Evolutionary conservation across 2,888 invertebrate genomes (phyloP), one percentile per base, ranked within the genome.

Genomic region (Noctuana brunneofusca): DNA sequence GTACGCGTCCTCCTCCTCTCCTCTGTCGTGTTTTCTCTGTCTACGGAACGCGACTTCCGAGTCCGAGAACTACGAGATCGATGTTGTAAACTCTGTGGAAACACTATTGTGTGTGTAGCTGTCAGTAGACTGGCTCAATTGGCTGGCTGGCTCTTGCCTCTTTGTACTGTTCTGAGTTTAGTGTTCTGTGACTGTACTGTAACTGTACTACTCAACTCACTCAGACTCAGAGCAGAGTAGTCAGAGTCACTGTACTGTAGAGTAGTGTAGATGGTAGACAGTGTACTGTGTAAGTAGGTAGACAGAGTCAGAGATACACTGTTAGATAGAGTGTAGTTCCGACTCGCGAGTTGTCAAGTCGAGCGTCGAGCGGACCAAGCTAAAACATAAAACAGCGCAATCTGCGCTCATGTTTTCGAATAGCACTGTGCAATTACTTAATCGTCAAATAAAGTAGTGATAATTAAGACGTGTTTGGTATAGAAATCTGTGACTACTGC

Each of bases 281-380:
- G 27, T 5, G 8, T 8, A 5, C 27, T 27, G 27, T 27, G 27
- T 8, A 3, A 27, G 4, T 27, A 3, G 3, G 27, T 27, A 8
- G 27, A 27, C 3, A 27, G 4, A 27, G 4, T 27, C n/a, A n/a
- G n/a, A n/a, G n/a, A n/a, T n/a, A 27, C 27, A 27, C 27, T 27
- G 27, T 27, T 43, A 16, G n/a, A 16, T 43, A 43, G 43, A 43
- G 20, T 32, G 14, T n/a, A 50, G 27, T 27, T 12, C 5, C 24
- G 49, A 56, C 32, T 58, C 48, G 32, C 32, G 48, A n/a, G 27
- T n/a, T 18, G 30, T 54, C 38, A 53, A 55, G 48, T 78, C 76
- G 77, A 81, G 81, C 83, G 80, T 83, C 75, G 77, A 80, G 78
- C 77, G 74, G 76, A 82, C 78, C 77, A 78, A 84, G 81, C 76